Conservation (phyloP, 1,140 invertebrate genomes). For the Scylla paramamosain region DNA sequence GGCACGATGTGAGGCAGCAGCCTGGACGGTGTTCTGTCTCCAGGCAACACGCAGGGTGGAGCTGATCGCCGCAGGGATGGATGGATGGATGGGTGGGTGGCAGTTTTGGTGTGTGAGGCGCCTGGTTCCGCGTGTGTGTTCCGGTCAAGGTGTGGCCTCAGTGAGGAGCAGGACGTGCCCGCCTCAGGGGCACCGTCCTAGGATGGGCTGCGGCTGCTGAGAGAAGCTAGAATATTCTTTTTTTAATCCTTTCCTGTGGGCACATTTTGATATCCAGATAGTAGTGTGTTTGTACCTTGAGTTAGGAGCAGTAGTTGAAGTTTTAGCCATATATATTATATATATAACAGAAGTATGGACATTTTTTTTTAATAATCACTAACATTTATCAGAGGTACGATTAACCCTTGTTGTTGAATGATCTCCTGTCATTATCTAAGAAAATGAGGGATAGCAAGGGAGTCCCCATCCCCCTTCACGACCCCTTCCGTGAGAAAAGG, state of each 20-base stretch:
- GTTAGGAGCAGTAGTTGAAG: constrained; percentile 56
- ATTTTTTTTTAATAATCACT: constrained; percentile 39
- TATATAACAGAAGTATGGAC: constrained; percentile 59
- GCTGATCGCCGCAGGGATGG: background rate
- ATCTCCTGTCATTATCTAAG: constrained; percentile 62
- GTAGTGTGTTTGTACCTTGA: constrained; percentile 73
- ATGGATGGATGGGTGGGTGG: background rate
- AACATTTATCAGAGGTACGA: constrained; percentile 41
- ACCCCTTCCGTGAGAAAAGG: constrained; percentile 7
- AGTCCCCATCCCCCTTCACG: background rate
- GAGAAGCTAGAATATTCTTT: constrained; percentile 15
- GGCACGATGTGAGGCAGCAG: background rate
- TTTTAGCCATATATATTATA: constrained; percentile 60
- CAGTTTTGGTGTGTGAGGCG: constrained; percentile 5
- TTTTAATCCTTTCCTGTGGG: constrained; percentile 74
- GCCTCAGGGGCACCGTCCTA: background rate
- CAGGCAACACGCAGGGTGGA: background rate
- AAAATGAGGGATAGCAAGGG: constrained; percentile 70
- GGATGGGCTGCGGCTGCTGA: background rate
- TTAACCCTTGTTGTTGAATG: constrained; percentile 67
- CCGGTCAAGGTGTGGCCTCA: background rate
- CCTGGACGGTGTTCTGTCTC: background rate
- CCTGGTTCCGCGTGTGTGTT: background rate
- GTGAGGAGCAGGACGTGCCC: background rate
- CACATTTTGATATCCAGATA: constrained; percentile 74